Conservation (phyloP, 2,888 invertebrate species). For the Seira sanloemensis region DNA sequence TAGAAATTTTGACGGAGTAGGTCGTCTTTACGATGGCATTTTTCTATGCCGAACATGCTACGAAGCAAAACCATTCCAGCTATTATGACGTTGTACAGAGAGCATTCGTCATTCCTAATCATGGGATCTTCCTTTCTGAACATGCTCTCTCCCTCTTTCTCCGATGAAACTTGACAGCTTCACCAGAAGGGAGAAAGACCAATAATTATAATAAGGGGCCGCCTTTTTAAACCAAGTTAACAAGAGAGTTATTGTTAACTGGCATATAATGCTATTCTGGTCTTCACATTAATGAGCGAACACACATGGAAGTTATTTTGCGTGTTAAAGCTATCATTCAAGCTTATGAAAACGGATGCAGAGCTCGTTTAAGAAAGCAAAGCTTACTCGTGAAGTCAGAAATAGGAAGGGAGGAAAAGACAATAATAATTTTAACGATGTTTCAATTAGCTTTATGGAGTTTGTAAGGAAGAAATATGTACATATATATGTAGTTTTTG, state of each 20-base stretch:
- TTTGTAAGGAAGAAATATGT: too few species aligned
- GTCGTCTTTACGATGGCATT: slow-evolving; percentile 31
- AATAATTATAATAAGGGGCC: slow-evolving; percentile 58
- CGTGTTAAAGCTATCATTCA: neutral
- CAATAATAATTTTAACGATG: neutral
- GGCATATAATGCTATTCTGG: too few species aligned
- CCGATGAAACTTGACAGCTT: slow-evolving; percentile 9
- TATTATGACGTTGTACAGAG: slow-evolving; percentile 53
- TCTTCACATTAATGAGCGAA: neutral
- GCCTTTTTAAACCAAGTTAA: slow-evolving; percentile 42
- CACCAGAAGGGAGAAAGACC: neutral
- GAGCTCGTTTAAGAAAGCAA: neutral
- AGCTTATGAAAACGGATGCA: neutral
- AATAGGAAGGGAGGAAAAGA: neutral
- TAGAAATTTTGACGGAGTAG: too few species aligned
- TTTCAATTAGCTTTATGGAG: neutral
- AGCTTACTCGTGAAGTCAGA: too few species aligned
- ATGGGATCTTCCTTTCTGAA: slow-evolving; percentile 25
- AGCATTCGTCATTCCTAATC: slow-evolving; percentile 49
- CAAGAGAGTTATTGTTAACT: slow-evolving; percentile 51
- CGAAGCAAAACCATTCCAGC: slow-evolving; percentile 36
- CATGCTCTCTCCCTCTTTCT: slow-evolving; percentile 13
- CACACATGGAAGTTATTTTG: neutral
- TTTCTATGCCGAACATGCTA: slow-evolving; percentile 28
- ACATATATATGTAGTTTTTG: neutral